Percentiles rank a stretch among this genome's conserved stretches.
Evolutionary conservation across 2,888 invertebrate species (phyloP).

Genomic region (Steinernema hermaphroditum): DNA sequence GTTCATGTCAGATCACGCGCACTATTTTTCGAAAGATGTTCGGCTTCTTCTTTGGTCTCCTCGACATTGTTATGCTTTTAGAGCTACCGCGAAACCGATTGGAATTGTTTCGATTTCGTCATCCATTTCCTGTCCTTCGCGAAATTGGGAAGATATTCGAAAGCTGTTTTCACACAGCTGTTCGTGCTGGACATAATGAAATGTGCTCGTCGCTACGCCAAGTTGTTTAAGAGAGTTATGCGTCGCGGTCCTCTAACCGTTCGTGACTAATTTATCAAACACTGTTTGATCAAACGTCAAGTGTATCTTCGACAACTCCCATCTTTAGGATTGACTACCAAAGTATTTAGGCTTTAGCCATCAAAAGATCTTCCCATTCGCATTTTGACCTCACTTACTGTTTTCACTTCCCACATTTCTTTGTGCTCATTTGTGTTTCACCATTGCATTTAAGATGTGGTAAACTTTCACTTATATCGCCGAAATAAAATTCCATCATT

Average conservation of each 20-base stretch:
- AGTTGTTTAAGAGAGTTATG: neutral
- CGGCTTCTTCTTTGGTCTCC: neutral
- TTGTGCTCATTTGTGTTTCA: too few species aligned
- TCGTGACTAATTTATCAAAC: neutral
- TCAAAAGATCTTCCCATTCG: too few species aligned
- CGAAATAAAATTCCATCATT: too few species aligned
- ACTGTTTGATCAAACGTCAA: neutral
- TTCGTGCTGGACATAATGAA: neutral
- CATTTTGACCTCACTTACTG: too few species aligned
- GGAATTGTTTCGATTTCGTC: slow-evolving; percentile 34
- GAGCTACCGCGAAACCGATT: neutral
- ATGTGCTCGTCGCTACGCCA: neutral
- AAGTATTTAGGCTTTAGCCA: neutral
- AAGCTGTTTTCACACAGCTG: neutral
- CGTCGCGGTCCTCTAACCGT: neutral
- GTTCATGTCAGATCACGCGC: neutral
- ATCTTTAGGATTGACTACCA: neutral
- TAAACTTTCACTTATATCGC: too few species aligned
- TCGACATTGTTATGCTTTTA: slow-evolving; percentile 4
- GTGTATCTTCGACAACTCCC: too few species aligned
- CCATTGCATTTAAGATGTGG: too few species aligned
- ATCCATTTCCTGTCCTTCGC: slow-evolving; percentile 28
- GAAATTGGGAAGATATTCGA: slow-evolving; percentile 2
- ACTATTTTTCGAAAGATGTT: neutral
- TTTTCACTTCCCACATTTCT: too few species aligned